phyloP scores from a whole-genome alignment of 2,888 invertebrate genomes.

The Pandemis cinnamomeana region DNA sequence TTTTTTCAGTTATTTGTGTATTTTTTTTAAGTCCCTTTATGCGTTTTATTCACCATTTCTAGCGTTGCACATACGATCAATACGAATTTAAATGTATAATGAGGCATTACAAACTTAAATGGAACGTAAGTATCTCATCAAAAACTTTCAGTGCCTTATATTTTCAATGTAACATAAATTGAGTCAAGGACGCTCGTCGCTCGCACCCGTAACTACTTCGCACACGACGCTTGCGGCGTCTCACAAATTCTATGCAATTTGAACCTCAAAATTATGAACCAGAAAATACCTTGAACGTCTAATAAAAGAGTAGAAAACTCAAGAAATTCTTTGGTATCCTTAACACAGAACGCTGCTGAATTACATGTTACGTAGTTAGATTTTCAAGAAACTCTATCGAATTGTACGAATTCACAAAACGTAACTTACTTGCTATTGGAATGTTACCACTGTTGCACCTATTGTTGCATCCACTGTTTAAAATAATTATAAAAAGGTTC shows the following conservation, averaged over 20 bases:
- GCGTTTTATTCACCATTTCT: too few species aligned
- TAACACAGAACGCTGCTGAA: conserved; percentile 42
- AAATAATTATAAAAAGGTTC: too few species aligned
- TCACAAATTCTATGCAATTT: conserved; percentile 59
- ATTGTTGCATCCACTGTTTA: too few species aligned
- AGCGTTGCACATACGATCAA: background rate
- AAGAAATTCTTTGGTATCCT: conserved; percentile 50
- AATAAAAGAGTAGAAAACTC: conserved; percentile 60
- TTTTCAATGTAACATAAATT: conserved; percentile 33
- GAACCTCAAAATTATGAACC: conserved; percentile 59
- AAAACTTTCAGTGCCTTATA: conserved; percentile 24
- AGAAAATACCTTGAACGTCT: conserved; percentile 56
- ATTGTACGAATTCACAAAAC: background rate
- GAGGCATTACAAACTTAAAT: conserved; percentile 10
- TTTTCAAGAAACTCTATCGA: background rate
- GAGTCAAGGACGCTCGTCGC: conserved; percentile 46
- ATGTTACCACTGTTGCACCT: too few species aligned
- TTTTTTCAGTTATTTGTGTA: too few species aligned
- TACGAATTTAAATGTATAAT: background rate
- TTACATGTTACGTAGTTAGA: conserved; percentile 15
- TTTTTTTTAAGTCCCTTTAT: too few species aligned
- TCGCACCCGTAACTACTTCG: conserved; percentile 46
- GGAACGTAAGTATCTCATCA: conserved; percentile 29
- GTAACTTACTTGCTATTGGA: too few species aligned
- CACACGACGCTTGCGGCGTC: conserved; percentile 55